Evolutionary conservation across 2,113 vertebrate genomes (phyloP).

Genomic region (Strix aluco): DNA sequence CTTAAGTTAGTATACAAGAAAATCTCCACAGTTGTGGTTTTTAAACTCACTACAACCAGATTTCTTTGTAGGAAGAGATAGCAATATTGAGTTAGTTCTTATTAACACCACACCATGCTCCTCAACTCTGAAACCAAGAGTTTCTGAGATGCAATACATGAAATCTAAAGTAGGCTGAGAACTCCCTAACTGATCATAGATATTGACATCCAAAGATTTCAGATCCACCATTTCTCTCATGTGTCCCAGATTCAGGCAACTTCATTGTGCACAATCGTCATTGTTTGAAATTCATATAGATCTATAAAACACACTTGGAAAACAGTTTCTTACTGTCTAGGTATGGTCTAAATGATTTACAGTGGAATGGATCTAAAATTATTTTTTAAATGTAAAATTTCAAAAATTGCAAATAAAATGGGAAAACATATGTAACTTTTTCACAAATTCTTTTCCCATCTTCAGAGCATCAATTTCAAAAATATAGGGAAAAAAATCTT

Average conservation of each 20-base stretch:
- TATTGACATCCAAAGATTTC: neutral
- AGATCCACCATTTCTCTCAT: neutral
- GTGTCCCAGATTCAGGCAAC: neutral
- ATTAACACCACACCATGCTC: conserved; percentile 2
- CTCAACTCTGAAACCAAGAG: neutral
- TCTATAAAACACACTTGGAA: neutral
- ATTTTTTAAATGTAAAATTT: neutral
- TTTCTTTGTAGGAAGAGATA: neutral
- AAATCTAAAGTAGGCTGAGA: neutral
- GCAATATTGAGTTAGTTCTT: conserved; percentile 4
- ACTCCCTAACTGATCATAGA: neutral
- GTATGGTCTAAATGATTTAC: neutral
- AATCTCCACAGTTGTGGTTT: neutral
- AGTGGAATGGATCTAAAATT: neutral
- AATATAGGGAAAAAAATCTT: neutral
- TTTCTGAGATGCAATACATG: neutral
- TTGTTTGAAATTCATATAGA: neutral
- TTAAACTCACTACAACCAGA: neutral
- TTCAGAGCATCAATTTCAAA: neutral
- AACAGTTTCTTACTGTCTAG: neutral
- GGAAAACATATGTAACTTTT: neutral
- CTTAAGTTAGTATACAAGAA: neutral
- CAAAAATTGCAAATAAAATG: neutral
- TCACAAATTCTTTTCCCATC: neutral
- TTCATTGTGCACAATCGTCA: neutral